phyloP scores from a whole-genome alignment of 2,888 invertebrate genomes.

The Phragmatobia fuliginosa region DNA sequence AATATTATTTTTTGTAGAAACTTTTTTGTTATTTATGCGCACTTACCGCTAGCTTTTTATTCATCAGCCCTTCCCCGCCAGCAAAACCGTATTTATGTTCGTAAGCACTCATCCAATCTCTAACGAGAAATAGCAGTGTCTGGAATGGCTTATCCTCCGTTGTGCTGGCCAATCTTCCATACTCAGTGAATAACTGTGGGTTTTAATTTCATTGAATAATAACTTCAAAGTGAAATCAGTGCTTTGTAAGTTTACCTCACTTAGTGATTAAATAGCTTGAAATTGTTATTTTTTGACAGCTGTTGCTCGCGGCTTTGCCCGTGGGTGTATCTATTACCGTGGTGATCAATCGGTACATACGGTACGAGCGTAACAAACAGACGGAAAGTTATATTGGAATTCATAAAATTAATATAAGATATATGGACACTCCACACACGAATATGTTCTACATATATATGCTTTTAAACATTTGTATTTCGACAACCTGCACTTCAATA shows the following conservation, averaged over 20 bases:
- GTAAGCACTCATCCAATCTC: slow-evolving; percentile 99
- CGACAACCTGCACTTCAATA: no score
- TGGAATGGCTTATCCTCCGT: slow-evolving; percentile 94
- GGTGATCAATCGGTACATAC: no score
- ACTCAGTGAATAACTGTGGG: slow-evolving; percentile 96
- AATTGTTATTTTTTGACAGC: no score
- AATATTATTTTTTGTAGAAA: not conserved
- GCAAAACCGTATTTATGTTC: slow-evolving; percentile 94
- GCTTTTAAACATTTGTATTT: not conserved
- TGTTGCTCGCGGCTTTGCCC: no score
- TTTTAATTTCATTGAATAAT: not conserved
- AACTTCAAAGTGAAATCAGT: not conserved
- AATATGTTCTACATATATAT: not conserved
- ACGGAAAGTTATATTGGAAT: no score
- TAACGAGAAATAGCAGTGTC: slow-evolving; percentile 93
- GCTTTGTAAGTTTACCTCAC: no score
- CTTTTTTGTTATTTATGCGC: not conserved
- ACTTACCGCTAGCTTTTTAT: slow-evolving; percentile 91
- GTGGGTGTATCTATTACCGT: no score
- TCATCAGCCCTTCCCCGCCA: slow-evolving; percentile 94
- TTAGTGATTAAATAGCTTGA: not conserved
- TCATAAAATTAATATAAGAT: no score
- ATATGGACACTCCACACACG: not conserved
- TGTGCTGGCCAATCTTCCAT: slow-evolving; percentile 94
- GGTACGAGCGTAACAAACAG: no score